Evolutionary conservation across 2,888 invertebrate genomes (phyloP).

Genomic region (Caenorhabditis imperialis): DNA sequence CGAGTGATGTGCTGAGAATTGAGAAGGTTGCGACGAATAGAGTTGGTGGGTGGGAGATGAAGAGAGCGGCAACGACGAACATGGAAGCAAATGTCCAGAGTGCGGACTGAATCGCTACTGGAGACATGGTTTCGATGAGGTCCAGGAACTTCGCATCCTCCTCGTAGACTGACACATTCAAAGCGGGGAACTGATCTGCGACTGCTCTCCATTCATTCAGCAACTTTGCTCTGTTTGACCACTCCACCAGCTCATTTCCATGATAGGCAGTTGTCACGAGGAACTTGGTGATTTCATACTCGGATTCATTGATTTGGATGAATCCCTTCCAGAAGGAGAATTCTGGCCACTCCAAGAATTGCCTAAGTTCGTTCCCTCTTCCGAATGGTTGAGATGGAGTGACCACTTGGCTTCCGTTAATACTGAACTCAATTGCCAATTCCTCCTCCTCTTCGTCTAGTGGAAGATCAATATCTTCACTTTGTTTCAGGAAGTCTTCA

Average conservation of each 20-base stretch:
- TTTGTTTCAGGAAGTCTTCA: constrained; percentile 67
- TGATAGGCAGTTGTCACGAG: constrained; percentile 75
- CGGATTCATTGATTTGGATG: constrained; percentile 62
- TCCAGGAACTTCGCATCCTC: constrained; percentile 77
- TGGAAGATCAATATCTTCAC: constrained; percentile 62
- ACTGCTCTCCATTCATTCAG: constrained; percentile 72
- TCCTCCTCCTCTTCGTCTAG: constrained; percentile 61
- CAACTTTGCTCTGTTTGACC: constrained; percentile 72
- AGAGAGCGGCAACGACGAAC: constrained; percentile 74
- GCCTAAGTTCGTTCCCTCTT: constrained; percentile 67
- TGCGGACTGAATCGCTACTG: constrained; percentile 72
- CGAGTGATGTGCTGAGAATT: constrained; percentile 73
- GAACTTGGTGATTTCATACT: constrained; percentile 66
- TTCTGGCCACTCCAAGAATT: constrained; percentile 77
- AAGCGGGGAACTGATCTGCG: constrained; percentile 71
- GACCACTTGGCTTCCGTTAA: constrained; percentile 55
- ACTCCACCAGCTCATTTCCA: constrained; percentile 67
- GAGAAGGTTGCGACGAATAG: constrained; percentile 74
- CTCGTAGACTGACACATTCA: constrained; percentile 73
- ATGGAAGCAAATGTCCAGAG: constrained; percentile 75
- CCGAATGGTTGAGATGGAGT: constrained; percentile 39
- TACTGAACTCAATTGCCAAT: constrained; percentile 53
- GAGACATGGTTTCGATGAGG: constrained; percentile 70
- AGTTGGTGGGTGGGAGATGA: constrained; percentile 75
- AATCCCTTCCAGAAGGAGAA: constrained; percentile 77